Base-by-base conservation (phyloP, 2,113 vertebrate genomes). In the Thalassarche chlororhynchos region DNA sequence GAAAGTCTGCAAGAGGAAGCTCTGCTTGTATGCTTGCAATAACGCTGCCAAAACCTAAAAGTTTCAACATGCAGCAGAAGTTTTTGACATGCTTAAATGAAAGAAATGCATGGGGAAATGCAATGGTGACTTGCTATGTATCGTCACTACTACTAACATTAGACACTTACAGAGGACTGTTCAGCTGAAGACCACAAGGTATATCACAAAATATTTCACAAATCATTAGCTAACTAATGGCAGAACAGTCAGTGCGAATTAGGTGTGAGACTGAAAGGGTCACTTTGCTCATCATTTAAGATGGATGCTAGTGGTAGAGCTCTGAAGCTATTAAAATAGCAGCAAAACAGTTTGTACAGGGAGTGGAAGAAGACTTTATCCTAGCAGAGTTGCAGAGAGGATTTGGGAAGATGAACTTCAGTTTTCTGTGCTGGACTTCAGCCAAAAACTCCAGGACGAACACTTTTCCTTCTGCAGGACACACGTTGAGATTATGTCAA, bases 201-300 rank as follows among this genome's bases (percentile, higher is more conserved):
- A 32, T 69, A 80, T 65, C 93, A 88, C 90, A 77, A 96, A 94
- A 80, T 93, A 83, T 84, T 96, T 97, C 84, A 93, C 94, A 97
- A 96, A 85, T 80, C 95, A 62, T 97, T 96, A 95, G 74, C 84
- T 79, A 94, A 85, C 94, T 96, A 96, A 94, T 58, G 91, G 74
- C 70, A 97, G 87, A 92, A 52, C 57, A 89, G 86, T 54, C 91
- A 74, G 52, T 12, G 40, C 4, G 42, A 89, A 58, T 95, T 26
- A 65, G 81, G 54, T 20, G 8, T 17, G 89, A 91, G 84, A 79
- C 74, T 82, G 65, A 79, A 87, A 31, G 92, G 94, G 86, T 95
- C 81, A 83, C 91, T 96, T 87, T 89, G 84, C 77, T 87, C 77
- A 72, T 84, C 93, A 23, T 69, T 79, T 71, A 42, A 69, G 94